These are phyloP conservation scores for Coendou prehensilis DNA, from an alignment of 2,797 vertebrate species.

Conservation along the genomic window DNA sequence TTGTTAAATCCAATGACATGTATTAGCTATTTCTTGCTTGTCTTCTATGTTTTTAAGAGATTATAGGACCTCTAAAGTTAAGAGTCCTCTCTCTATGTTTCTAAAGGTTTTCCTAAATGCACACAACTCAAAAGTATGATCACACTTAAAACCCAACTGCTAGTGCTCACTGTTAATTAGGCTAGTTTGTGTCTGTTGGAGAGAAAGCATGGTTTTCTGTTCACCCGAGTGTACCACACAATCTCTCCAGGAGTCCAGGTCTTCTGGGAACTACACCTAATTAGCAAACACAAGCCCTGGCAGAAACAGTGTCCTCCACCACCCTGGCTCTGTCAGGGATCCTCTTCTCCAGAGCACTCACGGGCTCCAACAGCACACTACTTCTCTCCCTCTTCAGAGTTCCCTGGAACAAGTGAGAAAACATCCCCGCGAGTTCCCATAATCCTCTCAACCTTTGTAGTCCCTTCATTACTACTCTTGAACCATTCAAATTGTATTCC, in stretches of 20 bases:
- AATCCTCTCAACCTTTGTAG: not conserved
- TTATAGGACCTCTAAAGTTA: not conserved
- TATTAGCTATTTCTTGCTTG: slow-evolving; percentile 10
- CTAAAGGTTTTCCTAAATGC: not conserved
- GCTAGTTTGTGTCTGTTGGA: not conserved
- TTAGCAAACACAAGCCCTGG: slow-evolving; percentile 23
- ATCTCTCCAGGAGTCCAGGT: slow-evolving; percentile 3
- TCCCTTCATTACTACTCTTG: not conserved
- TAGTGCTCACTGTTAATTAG: slow-evolving; percentile 10
- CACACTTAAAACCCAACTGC: not conserved
- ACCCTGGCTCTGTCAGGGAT: not conserved
- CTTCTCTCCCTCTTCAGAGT: not conserved
- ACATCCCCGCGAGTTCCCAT: not conserved
- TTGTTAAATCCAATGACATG: slow-evolving; percentile 24
- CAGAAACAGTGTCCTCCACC: not conserved
- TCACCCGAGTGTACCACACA: slow-evolving; percentile 15
- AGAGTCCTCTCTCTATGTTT: not conserved
- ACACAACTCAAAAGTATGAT: slow-evolving; percentile 55
- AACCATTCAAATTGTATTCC: not conserved
- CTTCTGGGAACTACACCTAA: slow-evolving; percentile 20
- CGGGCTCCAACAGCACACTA: not conserved
- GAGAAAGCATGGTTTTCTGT: not conserved
- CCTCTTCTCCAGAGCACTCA: not conserved
- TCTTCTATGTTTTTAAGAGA: not conserved
- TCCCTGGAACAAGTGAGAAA: not conserved